Base-by-base conservation (phyloP, 2,797 vertebrate species). In the Brachyalestes nurse region DNA sequence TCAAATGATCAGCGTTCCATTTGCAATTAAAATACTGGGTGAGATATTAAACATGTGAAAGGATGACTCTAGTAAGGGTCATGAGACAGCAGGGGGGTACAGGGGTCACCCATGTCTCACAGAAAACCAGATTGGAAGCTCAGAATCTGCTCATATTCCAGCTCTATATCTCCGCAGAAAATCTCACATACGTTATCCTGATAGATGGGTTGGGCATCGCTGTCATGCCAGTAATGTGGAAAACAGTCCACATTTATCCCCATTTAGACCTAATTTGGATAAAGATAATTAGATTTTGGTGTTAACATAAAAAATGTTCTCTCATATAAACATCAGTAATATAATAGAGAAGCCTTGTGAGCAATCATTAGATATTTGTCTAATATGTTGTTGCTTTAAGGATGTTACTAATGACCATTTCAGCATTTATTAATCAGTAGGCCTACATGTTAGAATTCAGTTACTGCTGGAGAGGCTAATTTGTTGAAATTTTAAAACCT, bases 1-100 rank as follows among this genome's bases (percentile, higher is more conserved):
- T 75, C 73, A 76, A 38, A 62, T 25, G 12, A 69, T n/a, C 16
- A 55, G 21, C 45, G 0, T 42, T 28, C 28, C 25, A 66, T 79
- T 64, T 76, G 60, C 66, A 76, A 80, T 80, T 77, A 64, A 77
- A 76, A 83, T 77, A 9, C 5, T 53, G 70, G 21, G 5, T n/a
- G 3, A 51, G 72, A 34, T 40, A 66, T 80, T 64, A 79, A 75
- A 75, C 40, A 58, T 67, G 47, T 51, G 38, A 45, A 38, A 71
- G 72, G 38, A 47, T 47, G 65, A 62, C n/a, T 57, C 38, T 9
- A 19, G 21, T 16, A 49, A 14, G 42, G 64, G 42, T 61, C 72
- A 75, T 34, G 49, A 74, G 61, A 28, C 64, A 7, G 23, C 17
- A 19, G 14, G 25, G 42, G 19, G 61, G 19, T 38, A 4, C 42